Evolutionary conservation across 2,113 vertebrate species (phyloP).

Genomic region (Heloderma charlesbogerti): DNA sequence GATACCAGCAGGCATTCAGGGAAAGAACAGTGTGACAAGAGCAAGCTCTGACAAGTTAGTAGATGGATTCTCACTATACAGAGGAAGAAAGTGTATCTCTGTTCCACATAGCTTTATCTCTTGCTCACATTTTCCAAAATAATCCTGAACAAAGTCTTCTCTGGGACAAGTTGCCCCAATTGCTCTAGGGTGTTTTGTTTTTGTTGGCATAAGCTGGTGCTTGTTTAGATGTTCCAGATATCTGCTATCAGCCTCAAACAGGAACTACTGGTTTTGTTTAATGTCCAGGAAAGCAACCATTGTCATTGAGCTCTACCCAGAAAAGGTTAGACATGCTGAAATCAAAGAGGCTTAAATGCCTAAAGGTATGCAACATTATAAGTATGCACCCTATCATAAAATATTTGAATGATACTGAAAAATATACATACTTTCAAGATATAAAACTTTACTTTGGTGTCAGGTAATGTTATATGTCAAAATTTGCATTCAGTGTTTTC

Average conservation of each 20-base stretch:
- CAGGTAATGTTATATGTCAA: too few relatives aligned
- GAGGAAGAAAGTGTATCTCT: not conserved
- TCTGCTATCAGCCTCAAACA: not conserved
- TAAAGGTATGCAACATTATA: not conserved
- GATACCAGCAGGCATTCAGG: not conserved
- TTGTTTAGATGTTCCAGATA: not conserved
- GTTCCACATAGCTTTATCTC: not conserved
- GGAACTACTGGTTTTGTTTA: not conserved
- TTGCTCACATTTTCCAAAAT: not conserved
- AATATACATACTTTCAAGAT: too few relatives aligned
- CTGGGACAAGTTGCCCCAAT: not conserved
- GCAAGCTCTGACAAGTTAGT: not conserved
- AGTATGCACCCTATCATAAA: too few relatives aligned
- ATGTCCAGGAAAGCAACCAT: not conserved
- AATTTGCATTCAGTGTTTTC: too few relatives aligned
- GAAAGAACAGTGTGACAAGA: not conserved
- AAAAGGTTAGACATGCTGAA: not conserved
- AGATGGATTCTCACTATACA: not conserved
- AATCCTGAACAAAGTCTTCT: not conserved
- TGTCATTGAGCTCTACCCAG: not conserved
- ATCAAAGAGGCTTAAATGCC: not conserved
- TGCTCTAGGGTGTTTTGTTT: not conserved
- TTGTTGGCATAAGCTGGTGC: not conserved
- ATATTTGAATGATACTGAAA: too few relatives aligned
- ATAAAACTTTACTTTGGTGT: too few relatives aligned